A percentile compares a stretch with the other conserved stretches of the same genome.
Evolutionary conservation across 2,797 vertebrate genomes (phyloP).

Genomic region (Clamator glandarius): DNA sequence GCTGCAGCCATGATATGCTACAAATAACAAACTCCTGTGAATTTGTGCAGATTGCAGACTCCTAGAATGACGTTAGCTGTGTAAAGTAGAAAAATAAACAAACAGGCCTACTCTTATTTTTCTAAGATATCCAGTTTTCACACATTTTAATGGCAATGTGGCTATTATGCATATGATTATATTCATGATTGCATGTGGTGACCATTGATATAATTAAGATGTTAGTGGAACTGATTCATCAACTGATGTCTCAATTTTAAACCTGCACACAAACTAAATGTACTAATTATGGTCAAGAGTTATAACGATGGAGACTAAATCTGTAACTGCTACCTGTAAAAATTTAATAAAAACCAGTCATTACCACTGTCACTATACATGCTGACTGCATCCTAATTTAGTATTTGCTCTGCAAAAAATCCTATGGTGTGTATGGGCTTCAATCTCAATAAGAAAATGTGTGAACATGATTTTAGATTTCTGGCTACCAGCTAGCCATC

Average conservation of each 20-base stretch:
- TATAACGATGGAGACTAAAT: neutral
- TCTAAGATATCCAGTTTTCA: neutral
- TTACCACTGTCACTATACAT: accelerated
- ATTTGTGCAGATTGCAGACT: neutral
- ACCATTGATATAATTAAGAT: neutral
- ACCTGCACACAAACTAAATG: neutral
- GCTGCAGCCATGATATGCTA: neutral
- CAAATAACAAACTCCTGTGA: neutral
- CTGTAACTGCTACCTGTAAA: neutral
- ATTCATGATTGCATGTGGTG: neutral
- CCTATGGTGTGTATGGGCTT: neutral
- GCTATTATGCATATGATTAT: neutral
- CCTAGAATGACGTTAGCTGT: neutral
- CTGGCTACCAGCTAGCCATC: neutral
- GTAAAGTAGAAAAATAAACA: neutral
- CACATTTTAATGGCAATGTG: neutral
- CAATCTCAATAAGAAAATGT: neutral
- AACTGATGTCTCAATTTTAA: neutral
- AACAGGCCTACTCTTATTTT: neutral
- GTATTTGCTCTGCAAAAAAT: neutral
- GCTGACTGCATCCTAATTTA: neutral
- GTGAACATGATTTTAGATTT: neutral
- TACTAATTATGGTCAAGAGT: neutral
- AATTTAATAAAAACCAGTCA: neutral
- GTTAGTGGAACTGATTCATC: neutral